Evolutionary conservation across 2,888 invertebrate genomes (phyloP).

Genomic region (Phyllotreta cruciferae): DNA sequence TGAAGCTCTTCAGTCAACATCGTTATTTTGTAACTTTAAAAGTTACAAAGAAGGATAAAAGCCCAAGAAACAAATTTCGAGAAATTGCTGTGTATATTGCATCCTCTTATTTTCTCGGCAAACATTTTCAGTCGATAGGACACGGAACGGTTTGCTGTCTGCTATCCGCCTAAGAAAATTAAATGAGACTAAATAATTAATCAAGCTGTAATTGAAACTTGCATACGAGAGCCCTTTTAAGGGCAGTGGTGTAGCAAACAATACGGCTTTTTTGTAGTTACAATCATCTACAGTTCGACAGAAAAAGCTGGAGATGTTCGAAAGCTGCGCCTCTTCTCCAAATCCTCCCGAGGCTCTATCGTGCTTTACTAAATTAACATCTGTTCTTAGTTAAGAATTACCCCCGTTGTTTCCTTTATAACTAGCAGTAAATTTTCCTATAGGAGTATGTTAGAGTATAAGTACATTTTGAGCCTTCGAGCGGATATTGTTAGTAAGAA

Average conservation of each 20-base stretch:
- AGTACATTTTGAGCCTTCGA: too few species aligned
- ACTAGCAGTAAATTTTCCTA: too few species aligned
- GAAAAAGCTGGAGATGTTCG: too few species aligned
- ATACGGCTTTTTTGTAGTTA: too few species aligned
- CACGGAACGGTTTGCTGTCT: constrained; percentile 34
- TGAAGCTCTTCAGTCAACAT: constrained; percentile 31
- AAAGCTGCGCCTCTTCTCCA: too few species aligned
- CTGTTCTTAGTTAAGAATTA: too few species aligned
- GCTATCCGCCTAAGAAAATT: constrained; percentile 34
- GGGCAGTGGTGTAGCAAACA: constrained; percentile 5
- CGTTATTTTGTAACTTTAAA: constrained; percentile 30
- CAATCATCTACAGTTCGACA: too few species aligned
- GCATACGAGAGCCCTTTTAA: constrained; percentile 30
- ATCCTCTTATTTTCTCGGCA: constrained; percentile 31
- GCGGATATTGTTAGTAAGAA: too few species aligned
- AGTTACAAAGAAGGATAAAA: constrained; percentile 31
- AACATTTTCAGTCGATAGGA: constrained; percentile 31
- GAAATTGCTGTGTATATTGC: constrained; percentile 29
- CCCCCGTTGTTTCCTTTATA: too few species aligned
- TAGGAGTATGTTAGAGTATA: too few species aligned
- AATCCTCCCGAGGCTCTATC: too few species aligned
- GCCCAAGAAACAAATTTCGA: constrained; percentile 27
- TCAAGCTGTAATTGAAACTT: constrained; percentile 39
- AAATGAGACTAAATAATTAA: constrained; percentile 41
- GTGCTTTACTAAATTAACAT: too few species aligned